These are phyloP conservation scores for Saturnia pavonia DNA, from an alignment of 2,888 invertebrate genomes.

Conservation along the genomic window DNA sequence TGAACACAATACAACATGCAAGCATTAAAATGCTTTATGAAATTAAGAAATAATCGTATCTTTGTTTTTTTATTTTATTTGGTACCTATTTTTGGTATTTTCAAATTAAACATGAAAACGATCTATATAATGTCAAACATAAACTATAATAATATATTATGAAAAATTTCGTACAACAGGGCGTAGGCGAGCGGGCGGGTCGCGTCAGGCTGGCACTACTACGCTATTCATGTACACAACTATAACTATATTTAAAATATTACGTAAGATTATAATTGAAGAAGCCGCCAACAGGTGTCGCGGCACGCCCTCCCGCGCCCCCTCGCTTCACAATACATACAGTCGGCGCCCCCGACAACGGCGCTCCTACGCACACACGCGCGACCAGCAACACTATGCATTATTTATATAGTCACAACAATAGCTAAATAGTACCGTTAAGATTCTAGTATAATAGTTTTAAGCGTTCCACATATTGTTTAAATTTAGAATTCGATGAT, in stretches of 20 bases:
- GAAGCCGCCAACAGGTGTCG: conserved; percentile 37
- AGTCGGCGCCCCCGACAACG: conserved; percentile 31
- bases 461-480: conserved; percentile 69
- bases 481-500: conserved; percentile 70
- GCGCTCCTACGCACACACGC: conserved; percentile 32
- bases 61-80: conserved; percentile 79
- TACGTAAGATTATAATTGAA: conserved; percentile 47
- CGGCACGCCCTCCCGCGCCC: conserved; percentile 32
- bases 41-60: conserved; percentile 79
- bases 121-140: conserved; percentile 78
- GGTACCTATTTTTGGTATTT: conserved; percentile 81
- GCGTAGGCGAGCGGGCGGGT: conserved; percentile 58
- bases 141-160: conserved; percentile 79
- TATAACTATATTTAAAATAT: conserved; percentile 47
- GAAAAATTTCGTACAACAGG: conserved; percentile 75
- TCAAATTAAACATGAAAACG: conserved; percentile 77
- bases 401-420: conserved; percentile 62
- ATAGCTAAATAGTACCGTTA: conserved; percentile 73
- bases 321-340: conserved; percentile 26
- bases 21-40: conserved; percentile 80
- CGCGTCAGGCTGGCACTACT: conserved; percentile 46
- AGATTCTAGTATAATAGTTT: conserved; percentile 70
- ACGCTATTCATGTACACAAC: conserved; percentile 48
- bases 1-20: conserved; percentile 83
- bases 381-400: conserved; percentile 43